phyloP scores from a whole-genome alignment of 2,888 invertebrate genomes.

The Drosophila meridiana region DNA sequence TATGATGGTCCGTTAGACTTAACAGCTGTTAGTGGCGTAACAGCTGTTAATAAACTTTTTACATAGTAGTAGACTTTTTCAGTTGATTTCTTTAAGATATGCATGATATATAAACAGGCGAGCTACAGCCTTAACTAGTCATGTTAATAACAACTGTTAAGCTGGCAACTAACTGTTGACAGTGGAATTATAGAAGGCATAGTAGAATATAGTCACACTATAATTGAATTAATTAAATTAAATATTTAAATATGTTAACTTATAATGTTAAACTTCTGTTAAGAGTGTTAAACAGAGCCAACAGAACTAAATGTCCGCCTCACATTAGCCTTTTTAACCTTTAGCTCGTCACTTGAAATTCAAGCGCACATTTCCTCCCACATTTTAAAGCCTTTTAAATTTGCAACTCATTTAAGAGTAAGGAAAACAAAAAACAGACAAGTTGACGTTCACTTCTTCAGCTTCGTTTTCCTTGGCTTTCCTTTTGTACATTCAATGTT shows the following conservation, averaged over 20 bases:
- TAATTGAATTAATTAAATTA: no score
- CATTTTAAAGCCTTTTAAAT: constrained; percentile 39
- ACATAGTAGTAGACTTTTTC: background rate
- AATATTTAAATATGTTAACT: background rate
- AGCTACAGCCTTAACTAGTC: no score
- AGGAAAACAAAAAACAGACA: background rate
- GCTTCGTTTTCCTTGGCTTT: constrained; percentile 6
- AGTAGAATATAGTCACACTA: no score
- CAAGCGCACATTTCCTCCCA: no score
- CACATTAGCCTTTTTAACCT: background rate
- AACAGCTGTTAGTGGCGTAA: background rate
- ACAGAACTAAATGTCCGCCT: background rate
- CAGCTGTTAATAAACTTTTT: background rate
- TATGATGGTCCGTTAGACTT: background rate
- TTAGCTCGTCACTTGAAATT: background rate
- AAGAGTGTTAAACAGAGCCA: background rate
- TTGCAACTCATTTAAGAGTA: constrained; percentile 13
- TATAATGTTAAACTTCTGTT: background rate
- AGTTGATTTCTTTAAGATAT: background rate
- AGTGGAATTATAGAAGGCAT: background rate
- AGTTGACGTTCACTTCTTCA: constrained; percentile 3
- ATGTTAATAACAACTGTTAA: no score
- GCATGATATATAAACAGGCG: background rate
- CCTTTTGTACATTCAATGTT: background rate
- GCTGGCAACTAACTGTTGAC: background rate